Percentiles rank a stretch among this genome's conserved stretches.
Conservation (phyloP, 2,888 invertebrate species). For the Biston betularia region DNA sequence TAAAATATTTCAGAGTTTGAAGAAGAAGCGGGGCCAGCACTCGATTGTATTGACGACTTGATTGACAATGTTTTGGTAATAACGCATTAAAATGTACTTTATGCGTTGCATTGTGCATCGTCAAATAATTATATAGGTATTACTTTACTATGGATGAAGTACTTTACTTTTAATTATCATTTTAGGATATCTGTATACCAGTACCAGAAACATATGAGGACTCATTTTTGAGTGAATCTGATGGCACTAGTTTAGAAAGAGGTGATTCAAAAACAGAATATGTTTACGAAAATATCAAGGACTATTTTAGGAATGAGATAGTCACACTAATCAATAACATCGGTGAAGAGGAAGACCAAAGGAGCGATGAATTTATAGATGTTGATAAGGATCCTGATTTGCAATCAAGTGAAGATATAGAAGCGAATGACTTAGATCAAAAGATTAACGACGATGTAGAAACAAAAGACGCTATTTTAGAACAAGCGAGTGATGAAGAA, state of each 20-base stretch:
- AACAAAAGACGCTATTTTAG: background rate
- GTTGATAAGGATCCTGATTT: conserved; percentile 6
- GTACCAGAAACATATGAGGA: background rate
- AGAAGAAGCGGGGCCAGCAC: conserved; percentile 71
- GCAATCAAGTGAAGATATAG: conserved; percentile 4
- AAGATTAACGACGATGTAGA: conserved; percentile 1
- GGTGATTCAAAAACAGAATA: background rate
- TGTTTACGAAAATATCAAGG: conserved; percentile 4
- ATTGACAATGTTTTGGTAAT: conserved; percentile 66
- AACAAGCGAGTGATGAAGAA: background rate
- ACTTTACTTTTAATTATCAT: background rate
- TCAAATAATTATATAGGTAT: background rate
- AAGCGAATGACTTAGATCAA: background rate
- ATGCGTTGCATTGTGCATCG: too few relatives aligned
- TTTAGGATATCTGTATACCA: conserved; percentile 27
- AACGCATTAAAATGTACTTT: background rate
- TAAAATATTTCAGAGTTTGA: conserved; percentile 69
- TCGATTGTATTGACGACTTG: conserved; percentile 70
- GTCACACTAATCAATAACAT: conserved; percentile 14
- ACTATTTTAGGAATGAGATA: conserved; percentile 19
- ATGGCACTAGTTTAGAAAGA: conserved; percentile 3
- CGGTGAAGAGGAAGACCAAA: conserved; percentile 6
- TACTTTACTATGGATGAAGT: background rate
- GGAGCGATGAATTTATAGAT: conserved; percentile 17
- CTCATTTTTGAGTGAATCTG: background rate